These are phyloP conservation scores for Hesperophylax magnus DNA, from an alignment of 1,140 invertebrate species.

Conservation along the genomic window DNA sequence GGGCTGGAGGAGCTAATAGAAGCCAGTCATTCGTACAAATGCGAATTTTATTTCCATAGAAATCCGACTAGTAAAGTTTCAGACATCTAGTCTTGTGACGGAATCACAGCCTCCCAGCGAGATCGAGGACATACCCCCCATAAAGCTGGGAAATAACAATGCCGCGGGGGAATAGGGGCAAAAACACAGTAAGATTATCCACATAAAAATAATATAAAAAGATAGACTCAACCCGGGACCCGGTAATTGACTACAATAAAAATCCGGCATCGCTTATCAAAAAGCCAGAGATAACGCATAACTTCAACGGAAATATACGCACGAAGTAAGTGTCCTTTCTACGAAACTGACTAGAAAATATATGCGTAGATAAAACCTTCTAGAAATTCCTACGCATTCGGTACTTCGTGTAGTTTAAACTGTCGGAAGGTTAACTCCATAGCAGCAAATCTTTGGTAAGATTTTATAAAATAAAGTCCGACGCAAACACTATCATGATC, in stretches of 20 bases:
- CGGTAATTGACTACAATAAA: conserved; percentile 56
- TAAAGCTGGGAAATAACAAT: conserved; percentile 48
- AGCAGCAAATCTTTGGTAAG: no score
- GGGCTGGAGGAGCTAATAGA: conserved; percentile 20
- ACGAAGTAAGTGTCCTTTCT: no score
- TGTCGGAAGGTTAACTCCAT: no score
- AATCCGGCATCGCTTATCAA: conserved; percentile 38
- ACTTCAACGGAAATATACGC: no score
- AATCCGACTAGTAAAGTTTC: neutral
- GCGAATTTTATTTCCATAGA: conserved; percentile 47
- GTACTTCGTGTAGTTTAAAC: no score
- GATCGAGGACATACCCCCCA: conserved; percentile 18
- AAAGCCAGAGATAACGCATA: neutral
- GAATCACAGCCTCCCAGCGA: conserved; percentile 7
- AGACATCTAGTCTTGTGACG: neutral
- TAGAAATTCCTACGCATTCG: no score
- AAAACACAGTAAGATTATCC: conserved; percentile 53
- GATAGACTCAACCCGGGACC: conserved; percentile 47
- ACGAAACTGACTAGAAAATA: no score
- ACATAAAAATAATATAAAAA: conserved; percentile 58
- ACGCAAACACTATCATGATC: no score
- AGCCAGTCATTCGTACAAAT: conserved; percentile 36
- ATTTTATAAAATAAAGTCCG: no score
- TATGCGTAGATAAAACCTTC: no score
- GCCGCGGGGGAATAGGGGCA: conserved; percentile 43